phyloP scores from a whole-genome alignment of 2,888 invertebrate species.

The Notocelia uddmanniana region DNA sequence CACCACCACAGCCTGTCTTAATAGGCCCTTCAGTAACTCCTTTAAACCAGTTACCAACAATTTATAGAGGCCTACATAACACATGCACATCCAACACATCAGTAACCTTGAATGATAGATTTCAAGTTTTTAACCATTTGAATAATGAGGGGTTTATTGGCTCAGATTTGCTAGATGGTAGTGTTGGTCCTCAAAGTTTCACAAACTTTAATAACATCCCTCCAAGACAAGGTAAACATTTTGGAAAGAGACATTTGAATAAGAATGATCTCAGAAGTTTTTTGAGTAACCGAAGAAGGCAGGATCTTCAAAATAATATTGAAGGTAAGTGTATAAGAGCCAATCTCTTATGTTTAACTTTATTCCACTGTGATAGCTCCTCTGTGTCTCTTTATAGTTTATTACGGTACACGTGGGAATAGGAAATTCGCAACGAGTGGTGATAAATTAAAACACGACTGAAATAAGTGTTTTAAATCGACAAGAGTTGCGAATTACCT shows the following conservation, averaged over 20 bases:
- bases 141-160: not conserved
- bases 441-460: no score
- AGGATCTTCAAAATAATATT: not conserved
- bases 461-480: no score
- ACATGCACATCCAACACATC: conserved; percentile 46
- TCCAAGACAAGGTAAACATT: not conserved
- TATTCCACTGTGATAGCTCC: not conserved
- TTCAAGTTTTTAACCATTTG: conserved; percentile 32
- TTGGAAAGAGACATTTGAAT: not conserved
- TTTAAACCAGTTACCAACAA: conserved; percentile 49
- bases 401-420: no score
- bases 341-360: not conserved
- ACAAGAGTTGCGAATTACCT: no score
- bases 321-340: conserved; percentile 10
- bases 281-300: conserved; percentile 50
- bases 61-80: conserved; percentile 44
- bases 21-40: conserved; percentile 46
- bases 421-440: no score
- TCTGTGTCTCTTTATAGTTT: no score
- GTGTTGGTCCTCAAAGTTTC: not conserved
- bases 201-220: not conserved
- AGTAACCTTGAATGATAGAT: conserved; percentile 46
- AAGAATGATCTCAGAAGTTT: conserved; percentile 56
- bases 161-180: not conserved
- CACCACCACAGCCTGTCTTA: conserved; percentile 48